Evolutionary conservation across 35 echinoderm and acorn worm species (phyloP), one percentile per base, ranked within the genome.

Genomic region (Apostichopus parvimensis): DNA sequence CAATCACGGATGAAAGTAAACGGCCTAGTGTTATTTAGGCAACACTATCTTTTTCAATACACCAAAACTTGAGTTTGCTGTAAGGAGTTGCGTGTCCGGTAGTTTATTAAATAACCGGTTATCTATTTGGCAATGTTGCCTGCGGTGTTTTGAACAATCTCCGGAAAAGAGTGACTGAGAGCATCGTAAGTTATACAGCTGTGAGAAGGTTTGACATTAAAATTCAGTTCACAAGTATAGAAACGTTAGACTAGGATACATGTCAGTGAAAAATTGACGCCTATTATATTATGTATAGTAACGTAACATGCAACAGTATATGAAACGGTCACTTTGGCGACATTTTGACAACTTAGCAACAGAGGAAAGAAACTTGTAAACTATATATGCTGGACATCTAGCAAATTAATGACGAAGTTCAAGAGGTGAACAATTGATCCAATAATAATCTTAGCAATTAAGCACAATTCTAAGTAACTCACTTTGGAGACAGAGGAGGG

Each of bases 1-100:
- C 45, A 14, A 82, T 14, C 79, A 54, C 34, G 34, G 8, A 82
- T n/a, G 79, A 82, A 82, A 82, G 79, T 54, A 82, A 82, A 82
- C 79, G 54, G 79, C 79, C 79, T 82, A 82, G 55, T 82, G 79
- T 82, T 82, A 82, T 82, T 82, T 82, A 15, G 28, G 55, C 55
- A 54, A 14, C 4, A n/a, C 7, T 82, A 82, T 82, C 79, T 56
- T 82, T 68, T 68, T 17, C 64, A 68, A 66, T 14, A 11, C 11
- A 14, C 11, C 11, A 68, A 3, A 14, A 18, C 64, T 18, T 18
- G 64, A 14, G 11, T 11, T 18, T 68, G 18, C 11, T 11, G 64
- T 14, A 11, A 8, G 11, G 64, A 14, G 11, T 68, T 68, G 0
- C 18, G 18, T 68, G 11, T 68, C 64, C 64, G 11, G 64, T 68